Evolutionary conservation across 2,888 invertebrate genomes (phyloP), one percentile per base, ranked within the genome.

Genomic region (Xanthia icteritia): DNA sequence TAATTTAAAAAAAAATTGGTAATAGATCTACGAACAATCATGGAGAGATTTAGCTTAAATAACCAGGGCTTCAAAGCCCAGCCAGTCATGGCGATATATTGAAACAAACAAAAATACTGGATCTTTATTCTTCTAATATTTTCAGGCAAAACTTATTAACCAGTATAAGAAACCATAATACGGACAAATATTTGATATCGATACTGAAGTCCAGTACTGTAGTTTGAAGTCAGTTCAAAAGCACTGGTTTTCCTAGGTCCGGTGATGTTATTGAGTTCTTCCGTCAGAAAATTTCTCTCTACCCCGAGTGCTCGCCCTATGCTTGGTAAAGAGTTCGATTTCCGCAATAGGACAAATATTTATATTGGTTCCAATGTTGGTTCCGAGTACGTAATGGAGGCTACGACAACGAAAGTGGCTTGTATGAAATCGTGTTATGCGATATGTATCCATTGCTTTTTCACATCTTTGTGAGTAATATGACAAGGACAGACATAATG

Each of bases 301-400:
- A 3, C 23, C 17, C 27, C 45, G 45, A 64, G 36, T 48, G 63
- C 15, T 68, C 65, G 70, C 60, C 58, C 2, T 67, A 31, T 63
- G 72, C 51, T 69, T 20, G 56, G 76, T 51, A 61, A 39, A 75
- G 65, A 70, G 76, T 73, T 69, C 66, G 66, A 81, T 85, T 81
- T 81, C 76, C 82, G 81, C 69, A 85, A 76, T 27, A 60, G 58
- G 69, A 83, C 76, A 83, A 79, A 84, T 84, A 84, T 73, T 85
- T 70, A 63, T 70, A 72, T 70, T 72, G 75, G 63, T 23, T 72
- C 31, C 74, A 72, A 65, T 80, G 70, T 82, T 74, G 54, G 68
- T 73, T 80, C 69, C 51, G 36, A 45, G n/a, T 60, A 20, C 69
- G 68, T 68, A 73, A 83, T 83, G 72, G 45, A n/a, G 8, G 51